Evolutionary conservation across 1,140 invertebrate species (phyloP), one percentile per base, ranked within the genome.

Genomic region (Amyelois transitella): DNA sequence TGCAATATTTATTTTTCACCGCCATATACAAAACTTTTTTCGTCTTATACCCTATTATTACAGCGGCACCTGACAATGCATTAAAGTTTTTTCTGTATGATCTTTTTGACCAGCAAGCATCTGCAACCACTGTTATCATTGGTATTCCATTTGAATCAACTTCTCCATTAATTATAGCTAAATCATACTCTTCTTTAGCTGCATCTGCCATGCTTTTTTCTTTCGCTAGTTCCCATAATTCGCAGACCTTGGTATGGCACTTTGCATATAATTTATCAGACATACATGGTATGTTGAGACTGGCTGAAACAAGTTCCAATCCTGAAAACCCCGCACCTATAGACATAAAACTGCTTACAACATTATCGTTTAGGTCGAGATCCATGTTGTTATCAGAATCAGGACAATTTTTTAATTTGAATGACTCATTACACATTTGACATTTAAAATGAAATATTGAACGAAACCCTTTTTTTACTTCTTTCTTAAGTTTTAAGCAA

Each of bases 1-100:
- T 53, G 51, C 84, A 90, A 61, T 70, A 79, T 64, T 85, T 88
- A 48, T 84, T 86, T 53, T 77, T 58, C 0, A 86, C 60, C 3
- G 66, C 77, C 20, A 83, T 52, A 56, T 72, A 85, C 1, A 90
- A 60, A 12, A 89, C 62, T 69, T 86, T 70, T 45, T 71, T 63
- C 0, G 78, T 81, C 22, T 67, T 51, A 19, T 51, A 50, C 1
- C 86, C 88, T 53, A 89, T 62, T 20, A 89, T 78, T 0, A 64
- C 62, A 18, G 55, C 74, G 6, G 58, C 60, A n/a, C 77, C 79
- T 24, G 76, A 77, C 22, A 73, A 47, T 6, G 75, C 64, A 56
- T 66, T 51, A 54, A 76, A 77, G 22, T 67, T 72, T 20, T 32
- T 72, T 28, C 58, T 58, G 38, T 77, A 75, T 0, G 72, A 70